phyloP scores from a whole-genome alignment of 2,797 vertebrate genomes.

The Sebastes flavidus region DNA sequence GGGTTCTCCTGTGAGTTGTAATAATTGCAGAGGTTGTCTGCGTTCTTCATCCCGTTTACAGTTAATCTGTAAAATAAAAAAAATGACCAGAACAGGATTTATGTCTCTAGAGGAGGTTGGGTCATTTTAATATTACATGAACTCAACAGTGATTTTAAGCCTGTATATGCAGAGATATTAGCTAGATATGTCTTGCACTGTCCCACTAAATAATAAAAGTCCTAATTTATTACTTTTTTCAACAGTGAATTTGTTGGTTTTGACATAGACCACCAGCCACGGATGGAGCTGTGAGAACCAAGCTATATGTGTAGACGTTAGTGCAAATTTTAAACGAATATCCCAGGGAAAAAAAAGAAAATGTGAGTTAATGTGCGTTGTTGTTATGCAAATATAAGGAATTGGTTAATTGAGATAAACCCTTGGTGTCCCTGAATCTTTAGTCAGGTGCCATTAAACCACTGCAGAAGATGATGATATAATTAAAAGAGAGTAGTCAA shows the following conservation, averaged over 20 bases:
- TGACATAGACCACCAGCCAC: background rate
- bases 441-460: background rate
- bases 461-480: background rate
- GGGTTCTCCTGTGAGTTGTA: slow-evolving; percentile 9
- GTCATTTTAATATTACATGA: slow-evolving; percentile 7
- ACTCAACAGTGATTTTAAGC: background rate
- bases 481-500: background rate
- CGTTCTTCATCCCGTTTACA: background rate
- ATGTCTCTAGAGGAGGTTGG: background rate
- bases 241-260: background rate
- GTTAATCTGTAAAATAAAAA: slow-evolving; percentile 4
- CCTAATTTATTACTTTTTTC: background rate
- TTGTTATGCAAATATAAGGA: background rate
- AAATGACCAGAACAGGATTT: background rate
- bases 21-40: slow-evolving; percentile 18
- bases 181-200: background rate
- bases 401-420: background rate
- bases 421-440: no score
- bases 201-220: background rate
- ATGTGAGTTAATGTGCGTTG: background rate
- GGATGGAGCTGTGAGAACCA: background rate
- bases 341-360: no score
- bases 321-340: no score
- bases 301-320: background rate
- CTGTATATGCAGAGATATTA: background rate